Conservation (phyloP, 2,113 vertebrate genomes). For the Solea senegalensis region DNA sequence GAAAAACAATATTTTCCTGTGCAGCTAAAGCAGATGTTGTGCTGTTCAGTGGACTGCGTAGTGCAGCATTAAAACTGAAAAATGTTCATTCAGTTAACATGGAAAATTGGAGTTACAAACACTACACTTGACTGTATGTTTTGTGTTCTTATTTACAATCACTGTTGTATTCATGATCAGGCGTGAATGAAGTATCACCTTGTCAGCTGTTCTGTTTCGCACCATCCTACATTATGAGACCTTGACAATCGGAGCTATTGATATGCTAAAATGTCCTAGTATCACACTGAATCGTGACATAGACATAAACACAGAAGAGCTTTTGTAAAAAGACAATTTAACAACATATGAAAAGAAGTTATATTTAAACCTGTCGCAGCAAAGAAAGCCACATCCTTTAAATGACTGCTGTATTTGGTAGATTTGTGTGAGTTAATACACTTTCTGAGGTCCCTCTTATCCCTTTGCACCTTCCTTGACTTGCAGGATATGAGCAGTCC, state of each 20-base stretch:
- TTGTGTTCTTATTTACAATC: not conserved
- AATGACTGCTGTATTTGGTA: constrained; percentile 72
- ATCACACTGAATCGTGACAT: constrained; percentile 26
- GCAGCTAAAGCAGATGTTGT: constrained; percentile 19
- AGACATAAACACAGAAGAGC: constrained; percentile 2
- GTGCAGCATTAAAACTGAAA: not conserved
- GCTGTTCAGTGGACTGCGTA: not conserved
- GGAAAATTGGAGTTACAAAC: not conserved
- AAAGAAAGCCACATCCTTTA: too few species aligned
- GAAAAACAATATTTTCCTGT: constrained; percentile 2
- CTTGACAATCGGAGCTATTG: constrained; percentile 14
- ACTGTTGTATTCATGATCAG: not conserved
- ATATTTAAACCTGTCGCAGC: too few species aligned
- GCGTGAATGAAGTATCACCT: constrained; percentile 17
- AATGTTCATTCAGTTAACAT: not conserved
- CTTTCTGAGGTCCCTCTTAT: constrained; percentile 61
- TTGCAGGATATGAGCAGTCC: constrained; percentile 3
- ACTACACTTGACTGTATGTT: not conserved
- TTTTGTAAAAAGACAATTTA: constrained; percentile 18
- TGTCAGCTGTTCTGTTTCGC: constrained; percentile 16
- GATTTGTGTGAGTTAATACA: constrained; percentile 71
- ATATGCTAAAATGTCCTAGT: constrained; percentile 9
- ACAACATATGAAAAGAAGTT: constrained; percentile 16
- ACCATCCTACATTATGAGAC: constrained; percentile 21
- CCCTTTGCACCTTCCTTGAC: constrained; percentile 10